Conservation (phyloP, 2,888 invertebrate genomes). For the Choreutis nemorana region DNA sequence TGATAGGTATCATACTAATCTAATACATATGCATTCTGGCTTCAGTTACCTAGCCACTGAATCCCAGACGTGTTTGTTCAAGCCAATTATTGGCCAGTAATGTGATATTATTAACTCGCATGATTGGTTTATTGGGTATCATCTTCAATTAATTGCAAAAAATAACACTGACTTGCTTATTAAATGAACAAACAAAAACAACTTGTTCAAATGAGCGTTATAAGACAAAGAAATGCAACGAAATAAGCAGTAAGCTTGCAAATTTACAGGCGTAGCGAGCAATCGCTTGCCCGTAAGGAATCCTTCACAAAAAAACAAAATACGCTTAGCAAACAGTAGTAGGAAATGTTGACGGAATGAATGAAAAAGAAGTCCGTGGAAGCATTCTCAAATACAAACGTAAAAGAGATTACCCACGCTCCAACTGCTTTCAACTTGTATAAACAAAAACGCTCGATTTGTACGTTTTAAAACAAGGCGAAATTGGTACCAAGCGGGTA, state of each 20-base stretch:
- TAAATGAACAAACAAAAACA: conserved; percentile 26
- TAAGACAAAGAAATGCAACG: conserved; percentile 23
- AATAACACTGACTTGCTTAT: too few species aligned
- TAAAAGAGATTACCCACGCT: conserved; percentile 62
- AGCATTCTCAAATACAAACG: conserved; percentile 55
- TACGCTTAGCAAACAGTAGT: conserved; percentile 39
- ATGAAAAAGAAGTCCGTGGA: conserved; percentile 40
- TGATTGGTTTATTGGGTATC: too few species aligned
- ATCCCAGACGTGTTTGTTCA: too few species aligned
- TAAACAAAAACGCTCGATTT: conserved; percentile 59
- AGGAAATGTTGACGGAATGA: conserved; percentile 44
- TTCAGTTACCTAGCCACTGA: too few species aligned
- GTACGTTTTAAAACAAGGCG: conserved; percentile 50
- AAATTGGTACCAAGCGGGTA: conserved; percentile 49
- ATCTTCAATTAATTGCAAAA: background rate
- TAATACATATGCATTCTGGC: too few species aligned
- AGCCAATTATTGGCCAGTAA: too few species aligned
- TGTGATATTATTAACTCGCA: too few species aligned
- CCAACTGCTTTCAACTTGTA: conserved; percentile 59
- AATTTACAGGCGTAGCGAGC: conserved; percentile 53
- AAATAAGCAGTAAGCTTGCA: conserved; percentile 40
- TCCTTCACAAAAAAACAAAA: conserved; percentile 17
- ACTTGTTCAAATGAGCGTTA: conserved; percentile 27
- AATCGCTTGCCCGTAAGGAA: conserved; percentile 38
- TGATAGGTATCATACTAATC: too few species aligned